Evolutionary conservation across 1,140 invertebrate genomes (phyloP), one percentile per base, ranked within the genome.

Genomic region (Brachionus asplanchnoidis): DNA sequence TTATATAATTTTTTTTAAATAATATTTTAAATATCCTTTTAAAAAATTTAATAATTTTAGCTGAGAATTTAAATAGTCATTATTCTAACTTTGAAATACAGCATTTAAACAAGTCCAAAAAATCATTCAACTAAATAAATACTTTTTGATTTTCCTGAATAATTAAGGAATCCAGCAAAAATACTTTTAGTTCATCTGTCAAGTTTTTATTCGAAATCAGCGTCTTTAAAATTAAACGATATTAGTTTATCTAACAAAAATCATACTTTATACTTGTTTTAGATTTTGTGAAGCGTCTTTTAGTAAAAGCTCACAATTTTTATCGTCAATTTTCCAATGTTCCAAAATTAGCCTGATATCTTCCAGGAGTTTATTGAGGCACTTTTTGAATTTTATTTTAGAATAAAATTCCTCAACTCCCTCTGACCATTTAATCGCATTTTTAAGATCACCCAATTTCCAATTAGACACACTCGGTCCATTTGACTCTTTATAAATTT

Each of bases 391-490:
- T 50, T 28, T 46, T 20, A 77, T 53, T 20, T 77, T 77, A 6
- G 20, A 26, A 26, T 77, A 77, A 50, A 77, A 77, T 26, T 77
- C 73, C 23, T 77, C 73, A 12, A 77, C 46, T 28, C 73, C 73
- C 6, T 77, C 46, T 3, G 73, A 77, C 73, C 73, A 77, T 46
- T 50, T 77, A 26, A 77, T 26, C 3, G 73, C 42, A 77, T 77
- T 77, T 28, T 77, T 77, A 12, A 77, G 23, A 77, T 77, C 73
- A 28, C 14, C 44, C 12, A 77, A 20, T 77, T 77, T 77, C 73
- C 73, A 77, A 26, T 77, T 32, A 26, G 73, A 77, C 42, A 77
- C 73, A 77, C 12, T 77, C 4, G 17, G 44, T 14, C 73, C 44
- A 8, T 4, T 14, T 26, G 73, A 26, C 50, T 77, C 73, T 77